Evolutionary conservation across 1,140 invertebrate genomes (phyloP).

Genomic region (Agraylea sexmaculata): DNA sequence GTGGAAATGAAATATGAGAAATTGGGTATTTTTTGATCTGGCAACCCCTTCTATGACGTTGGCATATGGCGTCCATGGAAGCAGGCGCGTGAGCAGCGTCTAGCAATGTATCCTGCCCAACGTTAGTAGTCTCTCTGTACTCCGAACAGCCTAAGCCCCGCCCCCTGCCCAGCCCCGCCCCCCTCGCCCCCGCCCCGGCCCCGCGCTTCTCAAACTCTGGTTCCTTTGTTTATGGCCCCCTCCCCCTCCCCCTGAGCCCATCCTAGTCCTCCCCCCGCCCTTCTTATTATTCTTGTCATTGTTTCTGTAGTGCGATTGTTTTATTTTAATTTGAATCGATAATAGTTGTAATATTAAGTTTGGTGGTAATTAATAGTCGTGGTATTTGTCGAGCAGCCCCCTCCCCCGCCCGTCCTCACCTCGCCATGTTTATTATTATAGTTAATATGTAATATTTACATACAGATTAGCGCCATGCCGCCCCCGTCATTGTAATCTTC

Average conservation of each 20-base stretch:
- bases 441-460: no score
- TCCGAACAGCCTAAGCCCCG: neutral
- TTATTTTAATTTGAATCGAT: neutral
- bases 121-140: slow-evolving; percentile 4
- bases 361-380: no score
- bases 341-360: neutral
- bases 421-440: no score
- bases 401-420: no score
- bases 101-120: slow-evolving; percentile 43
- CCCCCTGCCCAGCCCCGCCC: slow-evolving; percentile 4
- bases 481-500: no score
- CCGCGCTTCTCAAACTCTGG: slow-evolving; percentile 1
- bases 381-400: no score
- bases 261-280: neutral
- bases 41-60: slow-evolving; percentile 17
- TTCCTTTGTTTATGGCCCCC: no score
- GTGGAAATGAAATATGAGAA: no score
- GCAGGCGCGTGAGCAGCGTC: slow-evolving; percentile 12
- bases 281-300: no score
- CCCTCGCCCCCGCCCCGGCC: neutral
- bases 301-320: neutral
- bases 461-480: no score
- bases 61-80: slow-evolving; percentile 15
- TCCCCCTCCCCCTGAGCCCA: no score
- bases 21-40: slow-evolving; percentile 5